Base-by-base conservation (phyloP, 2,113 vertebrate genomes). In the Ginglymostoma cirratum region DNA sequence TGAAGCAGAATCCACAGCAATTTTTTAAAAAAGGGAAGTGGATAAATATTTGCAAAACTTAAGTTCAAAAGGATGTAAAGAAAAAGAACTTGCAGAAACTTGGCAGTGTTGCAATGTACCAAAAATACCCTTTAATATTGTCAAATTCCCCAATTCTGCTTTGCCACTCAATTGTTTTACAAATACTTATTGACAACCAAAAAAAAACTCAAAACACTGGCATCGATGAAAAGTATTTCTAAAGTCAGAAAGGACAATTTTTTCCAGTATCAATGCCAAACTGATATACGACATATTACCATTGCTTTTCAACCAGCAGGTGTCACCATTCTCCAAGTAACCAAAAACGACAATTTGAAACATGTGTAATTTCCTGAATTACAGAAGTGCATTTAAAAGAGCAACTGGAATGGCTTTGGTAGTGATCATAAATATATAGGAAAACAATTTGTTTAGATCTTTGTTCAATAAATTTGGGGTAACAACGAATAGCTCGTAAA, bases 271-370 rank as follows among this genome's bases (percentile, higher is more conserved):
- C 8, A 76, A 42, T 19, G 42, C 38, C 38, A 83, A 83, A 5
- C 42, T 83, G 17, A 83, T 45, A 83, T 17, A 83, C 5, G 80
- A 23, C 80, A 93, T 17, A 19, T 70, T 45, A 27, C 48, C 30
- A 14, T 30, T 95, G 67, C 69, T 72, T 19, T 95, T 95, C 70
- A 52, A 76, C 94, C 94, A 95, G 94, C 69, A 95, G 94, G 38
- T 95, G 94, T 95, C 94, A 95, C 69, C 69, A 95, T 95, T 95
- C 42, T 95, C 27, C 69, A 95, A 38, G 42, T 95, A 95, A 95
- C 45, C 42, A 52, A 72, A 61, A n/a, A 42, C 61, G 6, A 38
- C 34, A 24, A 76, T 38, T 27, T 38, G 34, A 38, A 66, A 67
- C 8, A 27, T 48, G 42, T 30, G 4, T 93, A 38, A 93, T 67